Base-by-base conservation (phyloP, 30 jellyfish, hydroid and myxozoan genomes). In the Nemopilema nomurai region DNA sequence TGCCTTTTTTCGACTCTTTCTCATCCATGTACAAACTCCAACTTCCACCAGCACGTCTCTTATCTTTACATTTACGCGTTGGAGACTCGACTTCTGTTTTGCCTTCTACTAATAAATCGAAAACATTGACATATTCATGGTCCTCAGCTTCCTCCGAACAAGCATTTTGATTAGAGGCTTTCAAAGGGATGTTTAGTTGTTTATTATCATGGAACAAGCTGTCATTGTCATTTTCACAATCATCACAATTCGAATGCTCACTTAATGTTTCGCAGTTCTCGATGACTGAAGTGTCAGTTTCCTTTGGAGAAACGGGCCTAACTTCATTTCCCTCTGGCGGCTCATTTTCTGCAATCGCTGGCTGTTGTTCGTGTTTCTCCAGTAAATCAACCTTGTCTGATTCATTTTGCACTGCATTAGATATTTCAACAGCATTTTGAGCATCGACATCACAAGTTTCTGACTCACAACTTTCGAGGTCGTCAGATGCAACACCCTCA, bases 1-100 rank as follows among this genome's bases (percentile, higher is more conserved):
- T 50, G 0, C 28, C 75, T 24, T 70, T 71, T 22, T 25, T 79
- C 26, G 30, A 69, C 9, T 83, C 89, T 53, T 82, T 77, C 21
- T 41, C 75, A 4, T 79, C 88, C 30, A 83, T 33, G 68, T 31
- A 83, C 41, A 89, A 73, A 67, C 91, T 76, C 90, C 90, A 83
- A 31, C 89, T 86, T 16, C 90, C 95, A 21, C 95, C 90, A 13
- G 86, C 95, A 50, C 90, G 90, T 21, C 89, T 70, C 31, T 67
- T 74, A 28, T 84, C 93, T 65, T 71, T 41, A 16, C 33, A 41
- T 70, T 84, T 84, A 52, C 80, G 41, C 0, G 74, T 21, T 1
- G 85, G 89, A 9, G 81, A 83, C 23, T 66, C 76, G 19, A 13
- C 57, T 52, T 28, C 67, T 52, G 77, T 25, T 50, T 75, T 53